Evolutionary conservation across 1,140 invertebrate genomes (phyloP).

Genomic region (Magallana angulata): DNA sequence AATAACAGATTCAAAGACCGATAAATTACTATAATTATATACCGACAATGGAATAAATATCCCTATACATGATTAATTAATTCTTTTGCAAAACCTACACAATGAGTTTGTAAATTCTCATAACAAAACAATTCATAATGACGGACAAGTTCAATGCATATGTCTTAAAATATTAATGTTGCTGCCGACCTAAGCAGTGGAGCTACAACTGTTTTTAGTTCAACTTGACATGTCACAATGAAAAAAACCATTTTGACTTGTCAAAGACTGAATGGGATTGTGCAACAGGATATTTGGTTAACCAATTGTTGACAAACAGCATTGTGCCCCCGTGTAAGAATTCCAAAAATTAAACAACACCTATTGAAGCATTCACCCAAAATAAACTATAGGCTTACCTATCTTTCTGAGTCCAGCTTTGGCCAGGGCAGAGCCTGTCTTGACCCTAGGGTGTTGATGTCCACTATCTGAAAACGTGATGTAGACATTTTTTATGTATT

Average conservation of each 20-base stretch:
- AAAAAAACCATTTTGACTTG: background rate
- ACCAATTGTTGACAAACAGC: slow-evolving; percentile 29
- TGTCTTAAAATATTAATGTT: background rate
- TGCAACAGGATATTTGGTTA: background rate
- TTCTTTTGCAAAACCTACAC: too few relatives aligned
- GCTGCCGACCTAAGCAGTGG: background rate
- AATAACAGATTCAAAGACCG: too few relatives aligned
- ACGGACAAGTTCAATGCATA: background rate
- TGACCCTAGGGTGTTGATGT: slow-evolving; percentile 14
- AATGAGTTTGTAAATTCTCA: too few relatives aligned
- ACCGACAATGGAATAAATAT: too few relatives aligned
- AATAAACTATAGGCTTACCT: background rate
- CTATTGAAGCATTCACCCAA: background rate
- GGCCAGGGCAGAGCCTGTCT: background rate
- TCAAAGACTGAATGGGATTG: background rate
- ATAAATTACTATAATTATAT: too few relatives aligned
- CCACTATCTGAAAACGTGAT: slow-evolving; percentile 35
- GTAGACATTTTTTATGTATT: slow-evolving; percentile 31
- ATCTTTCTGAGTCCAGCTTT: slow-evolving; percentile 19
- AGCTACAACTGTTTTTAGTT: background rate
- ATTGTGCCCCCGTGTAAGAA: background rate
- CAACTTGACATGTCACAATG: background rate
- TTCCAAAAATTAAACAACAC: background rate
- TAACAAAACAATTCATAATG: too few relatives aligned
- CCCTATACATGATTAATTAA: too few relatives aligned